phyloP scores from a whole-genome alignment of 2,888 invertebrate genomes.

The Cheilosia scutellata region DNA sequence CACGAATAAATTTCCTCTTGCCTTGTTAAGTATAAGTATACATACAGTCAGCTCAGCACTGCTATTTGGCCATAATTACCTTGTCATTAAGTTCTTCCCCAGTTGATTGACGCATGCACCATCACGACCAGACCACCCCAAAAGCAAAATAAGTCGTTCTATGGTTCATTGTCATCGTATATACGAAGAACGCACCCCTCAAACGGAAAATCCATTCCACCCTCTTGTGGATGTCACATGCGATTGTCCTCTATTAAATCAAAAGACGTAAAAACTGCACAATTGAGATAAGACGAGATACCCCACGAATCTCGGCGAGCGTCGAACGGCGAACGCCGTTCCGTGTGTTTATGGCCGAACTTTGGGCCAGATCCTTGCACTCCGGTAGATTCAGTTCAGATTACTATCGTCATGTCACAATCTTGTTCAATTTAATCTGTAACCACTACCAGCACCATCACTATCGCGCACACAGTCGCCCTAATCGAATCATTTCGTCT shows the following conservation, averaged over 20 bases:
- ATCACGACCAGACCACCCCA: constrained; percentile 61
- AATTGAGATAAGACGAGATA: constrained; percentile 84
- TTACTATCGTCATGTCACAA: constrained; percentile 79
- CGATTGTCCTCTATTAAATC: constrained; percentile 76
- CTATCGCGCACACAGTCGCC: constrained; percentile 38
- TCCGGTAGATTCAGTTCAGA: constrained; percentile 61
- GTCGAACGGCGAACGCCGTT: constrained; percentile 77
- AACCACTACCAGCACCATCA: constrained; percentile 71
- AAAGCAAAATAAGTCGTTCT: constrained; percentile 29
- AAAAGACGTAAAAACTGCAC: constrained; percentile 80
- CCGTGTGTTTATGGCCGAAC: constrained; percentile 55
- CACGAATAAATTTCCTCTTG: constrained; percentile 61
- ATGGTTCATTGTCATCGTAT: constrained; percentile 1
- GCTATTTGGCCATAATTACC: constrained; percentile 71
- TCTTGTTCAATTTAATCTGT: constrained; percentile 81
- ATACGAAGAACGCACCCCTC: constrained; percentile 52
- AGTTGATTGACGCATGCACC: constrained; percentile 73
- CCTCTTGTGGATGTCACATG: constrained; percentile 70
- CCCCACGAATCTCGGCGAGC: constrained; percentile 79
- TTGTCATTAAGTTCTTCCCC: constrained; percentile 72
- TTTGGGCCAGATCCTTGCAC: constrained; percentile 59
- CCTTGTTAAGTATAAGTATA: not conserved
- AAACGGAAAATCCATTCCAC: constrained; percentile 54
- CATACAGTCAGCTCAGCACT: constrained; percentile 3
- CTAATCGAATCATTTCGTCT: constrained; percentile 70